These are phyloP conservation scores for Chrysolina oricalcia DNA, from an alignment of 2,888 invertebrate genomes.

Conservation along the genomic window DNA sequence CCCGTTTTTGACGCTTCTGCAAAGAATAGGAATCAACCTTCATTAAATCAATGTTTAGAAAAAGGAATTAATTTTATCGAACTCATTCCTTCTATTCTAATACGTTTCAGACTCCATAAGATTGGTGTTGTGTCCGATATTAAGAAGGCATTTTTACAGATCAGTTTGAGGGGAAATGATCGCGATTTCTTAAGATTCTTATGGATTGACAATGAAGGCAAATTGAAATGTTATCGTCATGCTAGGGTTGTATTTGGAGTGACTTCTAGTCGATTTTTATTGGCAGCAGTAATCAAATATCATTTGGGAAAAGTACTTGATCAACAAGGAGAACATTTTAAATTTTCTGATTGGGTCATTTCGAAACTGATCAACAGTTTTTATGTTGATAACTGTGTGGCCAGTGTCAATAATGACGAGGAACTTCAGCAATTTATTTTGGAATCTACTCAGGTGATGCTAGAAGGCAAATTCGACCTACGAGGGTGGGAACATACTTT, in stretches of 20 bases:
- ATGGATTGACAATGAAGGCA: no score
- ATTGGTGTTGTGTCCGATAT: no score
- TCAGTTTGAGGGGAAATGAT: no score
- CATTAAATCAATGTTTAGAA: no score
- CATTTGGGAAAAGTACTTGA: no score
- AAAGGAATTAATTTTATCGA: no score
- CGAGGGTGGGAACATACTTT: slow-evolving; percentile 14
- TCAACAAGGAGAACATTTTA: background rate
- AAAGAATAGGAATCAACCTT: background rate
- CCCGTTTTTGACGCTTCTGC: background rate
- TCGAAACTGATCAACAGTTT: background rate
- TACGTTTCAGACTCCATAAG: background rate
- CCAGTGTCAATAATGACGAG: background rate
- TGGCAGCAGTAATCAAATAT: no score
- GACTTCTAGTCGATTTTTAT: no score
- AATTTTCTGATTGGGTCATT: background rate
- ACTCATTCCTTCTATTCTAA: background rate
- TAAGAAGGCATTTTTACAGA: no score
- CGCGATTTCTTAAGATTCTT: no score
- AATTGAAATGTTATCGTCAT: no score
- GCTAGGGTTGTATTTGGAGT: no score
- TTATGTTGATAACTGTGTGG: background rate
- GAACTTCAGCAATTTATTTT: background rate
- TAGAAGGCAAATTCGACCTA: slow-evolving; percentile 4
- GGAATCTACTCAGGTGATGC: background rate